Conservation (phyloP, 2,113 vertebrate species). For the Tautogolabrus adspersus region DNA sequence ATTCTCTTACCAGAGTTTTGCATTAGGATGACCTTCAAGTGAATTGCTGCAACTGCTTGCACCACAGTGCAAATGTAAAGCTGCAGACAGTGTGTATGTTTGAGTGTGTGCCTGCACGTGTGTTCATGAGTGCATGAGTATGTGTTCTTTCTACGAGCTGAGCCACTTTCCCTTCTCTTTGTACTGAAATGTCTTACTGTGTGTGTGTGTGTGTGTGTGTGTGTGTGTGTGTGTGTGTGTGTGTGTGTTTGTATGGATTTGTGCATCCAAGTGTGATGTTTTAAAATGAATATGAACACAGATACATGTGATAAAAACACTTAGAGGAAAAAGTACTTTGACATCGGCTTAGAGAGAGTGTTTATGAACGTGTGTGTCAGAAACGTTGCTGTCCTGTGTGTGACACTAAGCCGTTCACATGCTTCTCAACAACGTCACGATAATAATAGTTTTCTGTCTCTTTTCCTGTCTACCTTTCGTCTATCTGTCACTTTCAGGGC, state of each 20-base stretch:
- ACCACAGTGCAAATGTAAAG: slow-evolving; percentile 42
- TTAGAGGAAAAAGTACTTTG: slow-evolving; percentile 59
- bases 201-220: slow-evolving; percentile 33
- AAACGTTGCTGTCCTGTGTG: slow-evolving; percentile 75
- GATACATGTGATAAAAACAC: slow-evolving; percentile 53
- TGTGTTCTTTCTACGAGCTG: slow-evolving; percentile 54
- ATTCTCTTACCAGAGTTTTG: slow-evolving; percentile 55
- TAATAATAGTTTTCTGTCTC: slow-evolving; percentile 32
- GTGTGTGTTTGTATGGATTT: slow-evolving; percentile 14
- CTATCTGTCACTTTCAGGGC: slow-evolving; percentile 84
- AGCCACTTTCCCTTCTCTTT: slow-evolving; percentile 69
- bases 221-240: slow-evolving; percentile 42
- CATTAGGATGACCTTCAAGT: slow-evolving; percentile 33
- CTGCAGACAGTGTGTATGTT: slow-evolving; percentile 20
- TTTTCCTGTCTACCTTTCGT: slow-evolving; percentile 35
- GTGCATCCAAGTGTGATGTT: slow-evolving; percentile 39
- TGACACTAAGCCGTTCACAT: slow-evolving; percentile 67
- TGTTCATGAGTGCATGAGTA: slow-evolving; percentile 41
- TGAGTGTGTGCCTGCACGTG: slow-evolving; percentile 30
- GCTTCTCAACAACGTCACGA: slow-evolving; percentile 13
- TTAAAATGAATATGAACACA: slow-evolving; percentile 48
- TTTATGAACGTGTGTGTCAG: slow-evolving; percentile 64
- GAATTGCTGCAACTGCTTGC: slow-evolving; percentile 51
- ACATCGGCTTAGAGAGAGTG: slow-evolving; percentile 58
- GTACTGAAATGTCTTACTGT: slow-evolving; percentile 42